Evolutionary conservation across 2,888 invertebrate species (phyloP).

Genomic region (Spisula solida): DNA sequence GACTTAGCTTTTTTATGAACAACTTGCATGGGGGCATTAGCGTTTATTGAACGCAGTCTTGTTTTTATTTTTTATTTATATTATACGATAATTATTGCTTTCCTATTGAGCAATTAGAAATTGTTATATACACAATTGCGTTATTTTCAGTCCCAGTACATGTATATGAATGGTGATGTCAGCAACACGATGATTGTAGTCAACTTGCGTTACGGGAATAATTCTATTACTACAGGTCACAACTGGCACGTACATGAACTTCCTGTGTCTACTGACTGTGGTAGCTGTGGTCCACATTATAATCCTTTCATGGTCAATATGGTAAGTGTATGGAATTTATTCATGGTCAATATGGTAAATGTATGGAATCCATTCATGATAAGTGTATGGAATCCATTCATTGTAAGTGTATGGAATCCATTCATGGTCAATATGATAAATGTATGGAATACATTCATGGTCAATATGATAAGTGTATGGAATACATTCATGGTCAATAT

Average conservation of each 20-base stretch:
- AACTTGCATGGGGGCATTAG: too few species aligned
- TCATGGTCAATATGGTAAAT: conserved; percentile 90
- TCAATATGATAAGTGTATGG: too few species aligned
- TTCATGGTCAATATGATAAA: conserved; percentile 90
- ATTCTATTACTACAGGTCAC: conserved; percentile 86
- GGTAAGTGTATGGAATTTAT: conserved; percentile 78
- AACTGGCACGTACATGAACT: conserved; percentile 93
- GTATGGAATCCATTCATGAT: background rate
- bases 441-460: too few species aligned
- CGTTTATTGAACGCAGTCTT: too few species aligned
- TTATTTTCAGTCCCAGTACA: conserved; percentile 92
- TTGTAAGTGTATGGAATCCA: too few species aligned
- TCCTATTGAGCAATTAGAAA: too few species aligned
- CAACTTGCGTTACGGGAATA: conserved; percentile 91
- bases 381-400: too few species aligned
- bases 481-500: too few species aligned
- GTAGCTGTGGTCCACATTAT: conserved; percentile 95
- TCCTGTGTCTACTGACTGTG: conserved; percentile 87
- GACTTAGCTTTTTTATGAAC: too few species aligned
- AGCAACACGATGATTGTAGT: conserved; percentile 97
- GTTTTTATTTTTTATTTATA: too few species aligned
- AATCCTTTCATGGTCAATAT: conserved; percentile 93
- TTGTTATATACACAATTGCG: too few species aligned
- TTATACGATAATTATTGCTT: too few species aligned
- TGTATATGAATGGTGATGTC: conserved; percentile 93